Evolutionary conservation across 2,113 vertebrate species (phyloP).

Genomic region (Sinocyclocheilus rhinocerous): DNA sequence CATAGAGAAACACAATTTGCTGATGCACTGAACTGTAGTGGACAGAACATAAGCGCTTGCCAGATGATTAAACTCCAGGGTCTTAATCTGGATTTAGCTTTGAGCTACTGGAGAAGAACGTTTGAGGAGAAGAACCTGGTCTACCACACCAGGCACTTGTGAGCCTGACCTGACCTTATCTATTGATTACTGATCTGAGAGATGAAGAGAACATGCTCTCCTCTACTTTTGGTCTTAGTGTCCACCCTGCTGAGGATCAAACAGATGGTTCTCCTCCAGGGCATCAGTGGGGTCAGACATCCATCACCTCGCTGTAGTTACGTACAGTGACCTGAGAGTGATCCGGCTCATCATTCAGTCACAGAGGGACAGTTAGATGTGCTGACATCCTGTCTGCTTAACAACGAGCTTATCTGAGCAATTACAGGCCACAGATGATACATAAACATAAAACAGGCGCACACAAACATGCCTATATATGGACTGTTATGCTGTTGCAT

Average conservation of each 20-base stretch:
- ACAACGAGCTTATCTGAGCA: slow-evolving; percentile 3
- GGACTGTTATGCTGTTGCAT: slow-evolving; percentile 11
- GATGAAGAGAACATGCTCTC: neutral
- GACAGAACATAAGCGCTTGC: neutral
- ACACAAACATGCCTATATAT: slow-evolving; percentile 46
- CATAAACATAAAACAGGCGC: slow-evolving; percentile 22
- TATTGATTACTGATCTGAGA: slow-evolving; percentile 29
- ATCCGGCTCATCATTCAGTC: neutral
- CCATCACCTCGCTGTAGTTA: neutral
- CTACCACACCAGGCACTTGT: neutral
- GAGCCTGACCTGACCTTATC: slow-evolving; percentile 10
- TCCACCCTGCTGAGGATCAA: slow-evolving; percentile 9
- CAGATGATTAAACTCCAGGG: neutral
- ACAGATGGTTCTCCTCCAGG: slow-evolving; percentile 5
- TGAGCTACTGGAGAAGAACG: neutral
- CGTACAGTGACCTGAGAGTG: neutral
- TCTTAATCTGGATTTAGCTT: neutral
- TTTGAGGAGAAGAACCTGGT: neutral
- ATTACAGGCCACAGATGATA: slow-evolving; percentile 13
- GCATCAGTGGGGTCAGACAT: slow-evolving; percentile 4
- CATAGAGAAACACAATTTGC: neutral
- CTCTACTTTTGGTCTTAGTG: neutral
- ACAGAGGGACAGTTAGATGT: neutral
- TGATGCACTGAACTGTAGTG: neutral
- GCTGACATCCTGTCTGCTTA: neutral